Evolutionary conservation across 2,113 vertebrate species (phyloP).

Genomic region (Athene noctua): DNA sequence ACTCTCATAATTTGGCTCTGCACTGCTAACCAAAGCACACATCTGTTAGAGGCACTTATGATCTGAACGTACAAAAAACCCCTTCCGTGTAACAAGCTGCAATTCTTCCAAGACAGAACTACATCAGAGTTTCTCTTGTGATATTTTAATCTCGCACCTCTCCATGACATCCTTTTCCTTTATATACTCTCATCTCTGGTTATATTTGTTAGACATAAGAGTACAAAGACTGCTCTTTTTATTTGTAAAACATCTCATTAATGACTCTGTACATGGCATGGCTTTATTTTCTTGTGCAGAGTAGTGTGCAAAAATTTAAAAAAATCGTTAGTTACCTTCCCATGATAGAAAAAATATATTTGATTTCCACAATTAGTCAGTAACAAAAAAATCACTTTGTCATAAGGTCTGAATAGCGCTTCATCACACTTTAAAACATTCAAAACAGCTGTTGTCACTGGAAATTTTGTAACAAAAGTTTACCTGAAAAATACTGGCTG

Average conservation of each 20-base stretch:
- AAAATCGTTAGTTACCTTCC: background rate
- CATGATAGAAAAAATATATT: background rate
- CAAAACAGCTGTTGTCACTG: background rate
- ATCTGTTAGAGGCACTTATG: background rate
- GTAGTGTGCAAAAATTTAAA: background rate
- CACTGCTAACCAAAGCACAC: background rate
- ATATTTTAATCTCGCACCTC: background rate
- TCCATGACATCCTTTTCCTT: background rate
- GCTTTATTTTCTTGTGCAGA: background rate
- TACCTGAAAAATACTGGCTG: constrained; percentile 97
- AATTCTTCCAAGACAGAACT: background rate
- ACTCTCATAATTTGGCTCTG: background rate
- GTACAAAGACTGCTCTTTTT: background rate
- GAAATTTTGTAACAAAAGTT: background rate
- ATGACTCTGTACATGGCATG: background rate
- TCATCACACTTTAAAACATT: background rate
- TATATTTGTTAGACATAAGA: background rate
- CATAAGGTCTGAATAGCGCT: background rate
- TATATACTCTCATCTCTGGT: background rate
- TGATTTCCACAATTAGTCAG: background rate
- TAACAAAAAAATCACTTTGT: background rate
- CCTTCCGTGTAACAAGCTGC: background rate
- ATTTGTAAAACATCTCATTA: background rate
- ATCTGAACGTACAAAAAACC: background rate
- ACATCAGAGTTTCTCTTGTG: background rate